These are phyloP conservation scores for Parnassius smintheus DNA, from an alignment of 2,888 invertebrate genomes.

Conservation along the genomic window DNA sequence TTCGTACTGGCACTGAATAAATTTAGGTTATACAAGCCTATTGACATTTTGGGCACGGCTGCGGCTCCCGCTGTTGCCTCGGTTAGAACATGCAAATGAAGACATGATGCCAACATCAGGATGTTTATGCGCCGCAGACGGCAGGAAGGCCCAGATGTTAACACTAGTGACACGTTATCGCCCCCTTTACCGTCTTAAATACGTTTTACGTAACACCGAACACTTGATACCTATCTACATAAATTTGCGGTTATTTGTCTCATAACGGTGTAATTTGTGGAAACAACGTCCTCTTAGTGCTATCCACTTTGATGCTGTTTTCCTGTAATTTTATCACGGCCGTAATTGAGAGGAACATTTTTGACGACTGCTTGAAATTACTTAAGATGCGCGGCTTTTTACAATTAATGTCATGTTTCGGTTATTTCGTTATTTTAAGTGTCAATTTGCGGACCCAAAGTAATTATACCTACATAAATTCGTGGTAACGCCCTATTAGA, in stretches of 20 bases:
- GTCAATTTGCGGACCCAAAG: slow-evolving; percentile 13
- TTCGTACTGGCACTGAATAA: slow-evolving; percentile 50
- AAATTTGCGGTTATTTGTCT: slow-evolving; percentile 74
- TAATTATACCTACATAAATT: slow-evolving; percentile 10
- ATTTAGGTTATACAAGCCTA: slow-evolving; percentile 55
- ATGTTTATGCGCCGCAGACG: slow-evolving; percentile 58
- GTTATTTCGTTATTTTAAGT: slow-evolving; percentile 18
- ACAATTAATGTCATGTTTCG: slow-evolving; percentile 31
- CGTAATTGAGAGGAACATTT: slow-evolving; percentile 48
- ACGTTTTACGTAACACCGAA: slow-evolving; percentile 65
- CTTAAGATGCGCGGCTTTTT: slow-evolving; percentile 41
- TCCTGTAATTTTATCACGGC: slow-evolving; percentile 54
- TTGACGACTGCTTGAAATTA: slow-evolving; percentile 47
- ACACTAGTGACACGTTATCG: slow-evolving; percentile 63
- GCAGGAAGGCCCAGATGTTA: slow-evolving; percentile 59
- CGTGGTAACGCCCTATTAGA: neutral
- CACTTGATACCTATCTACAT: slow-evolving; percentile 72
- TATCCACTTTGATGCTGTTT: slow-evolving; percentile 55
- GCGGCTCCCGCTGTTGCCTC: slow-evolving; percentile 39
- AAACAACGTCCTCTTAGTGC: slow-evolving; percentile 45
- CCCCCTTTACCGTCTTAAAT: slow-evolving; percentile 62
- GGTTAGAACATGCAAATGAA: slow-evolving; percentile 71
- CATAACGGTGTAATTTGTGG: slow-evolving; percentile 69
- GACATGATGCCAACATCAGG: slow-evolving; percentile 62
- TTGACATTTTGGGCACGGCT: slow-evolving; percentile 55